Percentiles rank a stretch among this genome's conserved stretches.
These are phyloP conservation scores for Epizoanthus ramosus DNA, from an alignment of 92 coral and sea anemone genomes.

Conservation along the genomic window DNA sequence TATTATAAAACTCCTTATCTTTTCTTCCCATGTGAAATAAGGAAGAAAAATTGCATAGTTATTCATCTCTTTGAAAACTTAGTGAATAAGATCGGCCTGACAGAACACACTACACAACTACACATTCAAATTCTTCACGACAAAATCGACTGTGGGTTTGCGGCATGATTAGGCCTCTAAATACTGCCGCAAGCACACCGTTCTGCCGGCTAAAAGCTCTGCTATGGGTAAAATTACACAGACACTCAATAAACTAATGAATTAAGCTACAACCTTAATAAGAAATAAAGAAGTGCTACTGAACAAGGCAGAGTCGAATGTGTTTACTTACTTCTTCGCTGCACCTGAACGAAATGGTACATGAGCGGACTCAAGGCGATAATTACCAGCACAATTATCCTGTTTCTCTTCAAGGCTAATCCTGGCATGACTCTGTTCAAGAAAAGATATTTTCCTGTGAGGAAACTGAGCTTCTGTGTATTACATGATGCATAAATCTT, in stretches of 20 bases:
- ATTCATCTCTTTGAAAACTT: not conserved
- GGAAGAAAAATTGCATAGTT: too few species aligned
- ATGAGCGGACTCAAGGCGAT: conserved; percentile 67
- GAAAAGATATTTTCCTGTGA: not conserved
- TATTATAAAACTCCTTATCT: too few species aligned
- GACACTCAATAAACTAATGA: not conserved
- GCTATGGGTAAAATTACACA: not conserved
- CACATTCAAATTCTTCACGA: not conserved
- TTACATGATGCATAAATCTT: conserved; percentile 5
- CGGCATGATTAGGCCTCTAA: too few species aligned
- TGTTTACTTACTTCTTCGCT: conserved; percentile 60
- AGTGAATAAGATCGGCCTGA: not conserved
- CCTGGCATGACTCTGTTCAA: conserved; percentile 65
- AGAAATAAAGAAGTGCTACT: not conserved
- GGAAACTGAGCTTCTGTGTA: not conserved
- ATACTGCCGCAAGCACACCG: not conserved
- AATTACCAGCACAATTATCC: conserved; percentile 66
- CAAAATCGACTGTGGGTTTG: too few species aligned
- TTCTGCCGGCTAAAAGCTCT: not conserved
- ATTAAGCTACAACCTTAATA: not conserved
- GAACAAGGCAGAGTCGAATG: not conserved
- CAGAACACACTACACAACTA: not conserved
- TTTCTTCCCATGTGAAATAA: not conserved
- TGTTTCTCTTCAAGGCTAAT: conserved; percentile 78
- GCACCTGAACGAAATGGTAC: conserved; percentile 73